Percentiles rank a stretch among this genome's conserved stretches.
These are phyloP conservation scores for Corvus cornix DNA, from an alignment of 2,113 vertebrate genomes.

Conservation along the genomic window DNA sequence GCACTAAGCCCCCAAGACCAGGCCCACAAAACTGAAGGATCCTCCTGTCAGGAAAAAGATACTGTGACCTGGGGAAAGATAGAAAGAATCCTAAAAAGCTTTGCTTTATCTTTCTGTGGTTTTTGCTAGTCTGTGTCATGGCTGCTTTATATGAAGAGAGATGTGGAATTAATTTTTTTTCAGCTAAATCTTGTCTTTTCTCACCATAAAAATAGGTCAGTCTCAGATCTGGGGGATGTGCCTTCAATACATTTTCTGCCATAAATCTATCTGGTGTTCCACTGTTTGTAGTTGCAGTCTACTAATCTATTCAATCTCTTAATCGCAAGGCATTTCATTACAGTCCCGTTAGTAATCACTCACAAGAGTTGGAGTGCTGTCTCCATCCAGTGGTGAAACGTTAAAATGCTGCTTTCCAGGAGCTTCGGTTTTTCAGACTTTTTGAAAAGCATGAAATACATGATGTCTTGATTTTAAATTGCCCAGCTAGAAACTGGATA, in stretches of 20 bases:
- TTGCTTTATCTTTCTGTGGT: neutral
- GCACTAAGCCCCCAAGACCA: neutral
- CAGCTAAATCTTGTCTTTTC: neutral
- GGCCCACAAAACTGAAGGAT: neutral
- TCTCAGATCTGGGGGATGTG: neutral
- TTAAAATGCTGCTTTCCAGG: neutral
- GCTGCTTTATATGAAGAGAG: neutral
- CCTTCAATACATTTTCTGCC: neutral
- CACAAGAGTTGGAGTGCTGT: constrained; percentile 22
- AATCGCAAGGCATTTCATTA: neutral
- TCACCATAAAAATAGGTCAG: neutral
- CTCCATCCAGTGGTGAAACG: constrained; percentile 61
- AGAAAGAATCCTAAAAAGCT: neutral
- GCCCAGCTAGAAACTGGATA: neutral
- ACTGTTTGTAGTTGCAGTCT: neutral
- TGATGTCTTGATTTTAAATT: neutral
- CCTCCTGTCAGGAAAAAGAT: neutral
- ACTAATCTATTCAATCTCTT: neutral
- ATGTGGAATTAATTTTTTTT: neutral
- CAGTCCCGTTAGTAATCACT: neutral
- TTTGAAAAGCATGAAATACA: neutral
- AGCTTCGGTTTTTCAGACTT: neutral
- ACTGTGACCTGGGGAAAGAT: neutral
- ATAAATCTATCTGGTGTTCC: neutral
- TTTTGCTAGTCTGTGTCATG: neutral